Evolutionary conservation across 2,797 vertebrate genomes (phyloP), one percentile per base, ranked within the genome.

Genomic region (Gallirallus australis): DNA sequence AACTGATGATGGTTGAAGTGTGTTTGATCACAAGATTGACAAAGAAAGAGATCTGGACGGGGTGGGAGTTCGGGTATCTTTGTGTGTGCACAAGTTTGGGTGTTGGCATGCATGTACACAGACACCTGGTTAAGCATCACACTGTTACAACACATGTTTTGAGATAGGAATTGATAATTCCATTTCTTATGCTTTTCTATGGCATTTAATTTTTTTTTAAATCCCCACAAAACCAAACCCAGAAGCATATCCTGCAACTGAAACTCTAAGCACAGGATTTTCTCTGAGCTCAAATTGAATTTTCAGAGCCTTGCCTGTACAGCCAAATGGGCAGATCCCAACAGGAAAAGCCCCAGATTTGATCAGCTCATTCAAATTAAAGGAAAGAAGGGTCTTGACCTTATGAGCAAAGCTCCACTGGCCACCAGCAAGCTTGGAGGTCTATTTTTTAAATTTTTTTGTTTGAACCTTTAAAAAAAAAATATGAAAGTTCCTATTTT

Each of bases 241-340:
- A 52, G 6, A 8, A 69, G 3, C 3, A 6, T 21, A 47, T n/a
- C 4, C 9, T 48, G 10, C 8, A 57, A 69, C 5, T 0, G 0
- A 31, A 86, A 28, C 47, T 79, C n/a, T 7, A 53, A 64, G 17
- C 15, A 37, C 4, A n/a, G 12, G 3, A 2, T 60, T 72, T 79
- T 56, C 8, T 76, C 27, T 79, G 16, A 19, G 25, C 37, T 35
- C 18, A 71, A 84, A 33, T 2, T 4, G 17, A 59, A 18, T 76
- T 90, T n/a, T 59, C 37, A 52, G 14, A 52, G 25, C 23, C 3
- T 35, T 31, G 12, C 45, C 35, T 37, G 35, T 37, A 10, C 11
- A 79, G 28, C 8, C 15, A 48, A 40, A 33, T 50, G 19, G 7
- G 21, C 40, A 61, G 11, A 39, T 31, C 6, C 9, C 45, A 57